A percentile compares a stretch with the other conserved stretches of the same genome.
phyloP scores from a whole-genome alignment of 2,113 vertebrate genomes.

The Dasypus novemcinctus region DNA sequence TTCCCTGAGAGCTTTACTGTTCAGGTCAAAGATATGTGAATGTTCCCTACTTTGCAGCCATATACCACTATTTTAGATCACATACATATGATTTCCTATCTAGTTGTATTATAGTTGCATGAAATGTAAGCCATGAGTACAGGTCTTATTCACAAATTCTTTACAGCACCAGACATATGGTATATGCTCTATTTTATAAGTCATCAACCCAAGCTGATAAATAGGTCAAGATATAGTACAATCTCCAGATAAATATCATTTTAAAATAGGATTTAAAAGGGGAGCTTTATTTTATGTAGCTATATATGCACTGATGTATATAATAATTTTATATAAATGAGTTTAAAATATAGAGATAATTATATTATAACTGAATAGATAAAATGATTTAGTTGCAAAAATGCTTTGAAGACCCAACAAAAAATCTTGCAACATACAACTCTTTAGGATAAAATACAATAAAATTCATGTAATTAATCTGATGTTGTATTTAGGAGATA shows the following conservation, averaged over 20 bases:
- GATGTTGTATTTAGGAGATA: background rate
- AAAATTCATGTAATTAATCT: background rate
- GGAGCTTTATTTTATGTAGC: background rate
- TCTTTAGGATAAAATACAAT: background rate
- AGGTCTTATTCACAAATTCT: constrained; percentile 2
- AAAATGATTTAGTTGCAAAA: constrained; percentile 2
- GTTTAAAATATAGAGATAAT: background rate
- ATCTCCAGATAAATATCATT: background rate
- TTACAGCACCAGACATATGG: background rate
- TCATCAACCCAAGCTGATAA: background rate
- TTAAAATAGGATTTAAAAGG: background rate
- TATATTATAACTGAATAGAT: background rate
- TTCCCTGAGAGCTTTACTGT: too few relatives aligned
- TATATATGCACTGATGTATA: background rate
- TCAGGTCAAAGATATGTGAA: background rate
- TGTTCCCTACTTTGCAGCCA: background rate
- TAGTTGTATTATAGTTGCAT: background rate
- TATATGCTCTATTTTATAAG: background rate
- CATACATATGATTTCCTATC: background rate
- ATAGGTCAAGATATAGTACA: background rate
- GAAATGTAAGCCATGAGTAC: background rate
- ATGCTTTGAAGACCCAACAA: background rate
- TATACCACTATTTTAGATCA: background rate
- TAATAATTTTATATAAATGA: background rate
- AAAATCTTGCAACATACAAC: background rate